Conservation (phyloP, 2,113 vertebrate genomes). For the Gallinago undulata region DNA sequence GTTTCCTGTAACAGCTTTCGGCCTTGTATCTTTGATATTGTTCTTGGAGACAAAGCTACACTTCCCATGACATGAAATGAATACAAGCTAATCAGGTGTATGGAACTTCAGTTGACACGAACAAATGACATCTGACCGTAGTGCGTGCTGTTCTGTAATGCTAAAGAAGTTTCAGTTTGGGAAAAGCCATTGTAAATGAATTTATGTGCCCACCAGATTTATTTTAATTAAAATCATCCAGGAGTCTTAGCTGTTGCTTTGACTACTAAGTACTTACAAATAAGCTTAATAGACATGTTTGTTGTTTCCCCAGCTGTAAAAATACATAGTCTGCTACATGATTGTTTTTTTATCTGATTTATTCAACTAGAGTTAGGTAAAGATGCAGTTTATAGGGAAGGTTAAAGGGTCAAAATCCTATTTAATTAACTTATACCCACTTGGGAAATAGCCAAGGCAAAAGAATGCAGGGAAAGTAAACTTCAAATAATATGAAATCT, state of each 20-base stretch:
- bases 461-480: constrained; percentile 67
- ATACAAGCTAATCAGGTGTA: not conserved
- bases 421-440: constrained; percentile 67
- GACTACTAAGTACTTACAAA: constrained; percentile 67
- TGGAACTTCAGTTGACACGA: not conserved
- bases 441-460: constrained; percentile 61
- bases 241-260: constrained; percentile 54
- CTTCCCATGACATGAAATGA: not conserved
- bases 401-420: constrained; percentile 67
- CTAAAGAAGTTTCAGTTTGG: constrained; percentile 11
- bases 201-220: constrained; percentile 56
- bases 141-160: not conserved
- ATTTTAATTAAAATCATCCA: constrained; percentile 73
- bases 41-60: not conserved
- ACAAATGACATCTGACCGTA: not conserved
- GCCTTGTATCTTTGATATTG: not conserved
- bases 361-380: constrained; percentile 75
- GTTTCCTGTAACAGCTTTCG: not conserved
- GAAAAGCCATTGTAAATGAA: constrained; percentile 9
- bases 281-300: constrained; percentile 69
- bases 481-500: constrained; percentile 65
- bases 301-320: constrained; percentile 55
- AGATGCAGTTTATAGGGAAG: constrained; percentile 48
- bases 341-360: constrained; percentile 70
- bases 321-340: constrained; percentile 48